Evolutionary conservation across 2,113 vertebrate species (phyloP).

Genomic region (Aptenodytes patagonicus): DNA sequence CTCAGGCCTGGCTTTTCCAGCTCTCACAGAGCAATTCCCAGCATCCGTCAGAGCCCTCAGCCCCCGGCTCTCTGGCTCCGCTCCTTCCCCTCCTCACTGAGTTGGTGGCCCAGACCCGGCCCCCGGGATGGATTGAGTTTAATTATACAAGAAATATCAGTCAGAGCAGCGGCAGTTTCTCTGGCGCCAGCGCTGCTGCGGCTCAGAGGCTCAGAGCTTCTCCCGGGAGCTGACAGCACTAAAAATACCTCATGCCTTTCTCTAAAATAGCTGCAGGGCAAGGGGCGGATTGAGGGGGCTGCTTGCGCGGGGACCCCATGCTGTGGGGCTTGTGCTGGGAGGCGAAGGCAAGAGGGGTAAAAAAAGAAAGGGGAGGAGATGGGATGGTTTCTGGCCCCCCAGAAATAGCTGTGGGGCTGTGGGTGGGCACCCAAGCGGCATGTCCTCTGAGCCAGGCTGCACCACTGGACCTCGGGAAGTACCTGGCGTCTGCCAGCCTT

Average conservation of each 20-base stretch:
- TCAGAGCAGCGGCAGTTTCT: slow-evolving; percentile 57
- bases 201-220: slow-evolving; percentile 48
- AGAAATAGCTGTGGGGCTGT: background rate
- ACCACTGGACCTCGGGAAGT: background rate
- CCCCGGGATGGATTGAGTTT: slow-evolving; percentile 54
- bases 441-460: background rate
- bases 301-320: background rate
- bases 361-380: background rate
- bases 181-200: slow-evolving; percentile 53
- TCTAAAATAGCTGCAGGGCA: slow-evolving; percentile 28
- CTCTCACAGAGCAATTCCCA: background rate
- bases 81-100: slow-evolving; percentile 31
- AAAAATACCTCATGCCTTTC: slow-evolving; percentile 55
- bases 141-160: slow-evolving; percentile 66
- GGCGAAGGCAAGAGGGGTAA: background rate
- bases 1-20: background rate
- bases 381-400: background rate
- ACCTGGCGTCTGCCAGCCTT: background rate
- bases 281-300: slow-evolving; percentile 9
- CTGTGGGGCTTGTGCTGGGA: background rate
- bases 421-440: background rate
- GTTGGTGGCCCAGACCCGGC: slow-evolving; percentile 47
- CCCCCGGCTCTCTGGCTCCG: background rate
- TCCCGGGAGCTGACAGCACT: slow-evolving; percentile 36
- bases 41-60: slow-evolving; percentile 5